Percentiles rank a stretch among this genome's conserved stretches.
phyloP scores from a whole-genome alignment of 2,888 invertebrate genomes.

The Hedychridium roseum region DNA sequence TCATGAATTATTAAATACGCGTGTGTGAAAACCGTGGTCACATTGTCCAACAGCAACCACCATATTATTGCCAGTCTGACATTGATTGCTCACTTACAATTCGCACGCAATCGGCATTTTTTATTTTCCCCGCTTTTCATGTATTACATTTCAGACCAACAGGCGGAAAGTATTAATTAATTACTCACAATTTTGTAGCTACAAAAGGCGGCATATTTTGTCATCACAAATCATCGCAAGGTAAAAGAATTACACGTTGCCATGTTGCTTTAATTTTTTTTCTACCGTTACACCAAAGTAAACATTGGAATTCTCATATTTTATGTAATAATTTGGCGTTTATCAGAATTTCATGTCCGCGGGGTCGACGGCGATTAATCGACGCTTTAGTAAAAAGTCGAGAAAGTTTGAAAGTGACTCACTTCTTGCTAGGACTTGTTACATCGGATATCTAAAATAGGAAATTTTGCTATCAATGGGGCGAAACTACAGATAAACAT shows the following conservation, averaged over 20 bases:
- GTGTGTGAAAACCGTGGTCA: too few species aligned
- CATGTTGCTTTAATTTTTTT: too few species aligned
- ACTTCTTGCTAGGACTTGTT: conserved; percentile 1
- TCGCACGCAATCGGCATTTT: background rate
- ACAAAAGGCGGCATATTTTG: background rate
- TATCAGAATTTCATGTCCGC: too few species aligned
- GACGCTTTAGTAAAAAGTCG: conserved; percentile 6
- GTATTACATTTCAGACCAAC: background rate
- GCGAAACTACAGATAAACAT: too few species aligned
- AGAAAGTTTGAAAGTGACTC: conserved; percentile 19
- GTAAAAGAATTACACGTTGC: too few species aligned
- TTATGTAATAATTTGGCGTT: too few species aligned
- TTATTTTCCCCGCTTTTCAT: background rate
- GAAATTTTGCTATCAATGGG: too few species aligned
- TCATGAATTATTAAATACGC: conserved; percentile 40
- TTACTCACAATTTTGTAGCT: background rate
- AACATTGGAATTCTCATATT: too few species aligned
- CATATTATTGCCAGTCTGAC: too few species aligned
- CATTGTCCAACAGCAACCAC: conserved; percentile 23
- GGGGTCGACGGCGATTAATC: conserved; percentile 4
- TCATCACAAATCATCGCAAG: too few species aligned
- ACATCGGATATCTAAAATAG: background rate
- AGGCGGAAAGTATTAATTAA: background rate
- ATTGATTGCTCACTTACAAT: background rate
- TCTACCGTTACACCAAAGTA: too few species aligned